These are phyloP conservation scores for Craterocephalus amniculus DNA, from an alignment of 2,797 vertebrate genomes.

Conservation along the genomic window DNA sequence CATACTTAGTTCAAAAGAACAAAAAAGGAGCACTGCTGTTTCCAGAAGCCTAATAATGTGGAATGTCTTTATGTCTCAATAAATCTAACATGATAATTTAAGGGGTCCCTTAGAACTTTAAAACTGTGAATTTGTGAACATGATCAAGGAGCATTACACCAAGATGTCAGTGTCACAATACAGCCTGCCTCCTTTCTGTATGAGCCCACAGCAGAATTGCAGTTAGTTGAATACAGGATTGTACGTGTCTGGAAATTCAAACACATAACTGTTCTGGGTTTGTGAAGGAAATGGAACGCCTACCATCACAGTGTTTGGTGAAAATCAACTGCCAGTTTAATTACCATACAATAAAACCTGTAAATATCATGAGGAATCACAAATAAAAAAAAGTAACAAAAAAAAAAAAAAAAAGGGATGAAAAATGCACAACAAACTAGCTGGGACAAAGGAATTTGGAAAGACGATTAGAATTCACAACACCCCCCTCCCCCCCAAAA, in stretches of 20 bases:
- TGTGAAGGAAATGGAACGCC: constrained; percentile 79
- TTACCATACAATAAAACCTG: constrained; percentile 87
- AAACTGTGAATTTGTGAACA: constrained; percentile 76
- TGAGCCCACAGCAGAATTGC: constrained; percentile 95
- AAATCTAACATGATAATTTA: constrained; percentile 74
- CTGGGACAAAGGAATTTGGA: constrained; percentile 83
- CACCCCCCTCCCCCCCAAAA: constrained; percentile 68
- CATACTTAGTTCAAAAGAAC: constrained; percentile 69
- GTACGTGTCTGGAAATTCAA: constrained; percentile 64
- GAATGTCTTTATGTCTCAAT: constrained; percentile 76
- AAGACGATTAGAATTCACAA: constrained; percentile 84
- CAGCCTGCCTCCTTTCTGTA: constrained; percentile 93
- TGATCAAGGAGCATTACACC: constrained; percentile 77
- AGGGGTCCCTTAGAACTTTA: constrained; percentile 73
- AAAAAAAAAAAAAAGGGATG: constrained; percentile 45
- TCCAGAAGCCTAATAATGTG: constrained; percentile 73
- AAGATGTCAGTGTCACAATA: constrained; percentile 91
- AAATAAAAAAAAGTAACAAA: constrained; percentile 82
- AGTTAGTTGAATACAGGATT: constrained; percentile 78
- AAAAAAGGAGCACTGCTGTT: constrained; percentile 67
- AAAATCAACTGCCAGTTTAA: constrained; percentile 88
- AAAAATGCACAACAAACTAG: constrained; percentile 83
- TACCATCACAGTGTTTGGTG: constrained; percentile 97
- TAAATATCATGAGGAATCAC: constrained; percentile 85
- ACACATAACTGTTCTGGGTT: constrained; percentile 63